Evolutionary conservation across 92 coral and sea anemone species (phyloP).

Genomic region (Isaurus tuberculatus): DNA sequence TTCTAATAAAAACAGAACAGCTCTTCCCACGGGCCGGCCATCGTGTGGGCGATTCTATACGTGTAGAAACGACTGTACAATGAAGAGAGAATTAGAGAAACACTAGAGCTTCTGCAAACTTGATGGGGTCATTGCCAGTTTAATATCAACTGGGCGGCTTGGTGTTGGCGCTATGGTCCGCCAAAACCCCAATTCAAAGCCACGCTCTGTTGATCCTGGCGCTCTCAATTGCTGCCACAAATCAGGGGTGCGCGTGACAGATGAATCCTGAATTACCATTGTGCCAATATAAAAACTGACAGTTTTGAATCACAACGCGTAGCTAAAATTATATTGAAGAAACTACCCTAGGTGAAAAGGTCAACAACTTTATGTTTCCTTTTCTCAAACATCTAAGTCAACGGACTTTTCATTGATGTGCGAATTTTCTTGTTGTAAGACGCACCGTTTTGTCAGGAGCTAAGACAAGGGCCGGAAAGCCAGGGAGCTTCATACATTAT

Average conservation of each 20-base stretch:
- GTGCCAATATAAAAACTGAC: slow-evolving; percentile 7
- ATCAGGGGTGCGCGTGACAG: slow-evolving; percentile 14
- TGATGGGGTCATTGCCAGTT: too few species aligned
- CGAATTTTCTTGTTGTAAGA: not conserved
- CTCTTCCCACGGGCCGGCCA: too few species aligned
- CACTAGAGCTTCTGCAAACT: too few species aligned
- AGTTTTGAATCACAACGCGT: not conserved
- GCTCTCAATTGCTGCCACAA: not conserved
- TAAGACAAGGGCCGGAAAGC: not conserved
- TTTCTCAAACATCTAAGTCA: not conserved
- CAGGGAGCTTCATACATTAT: not conserved
- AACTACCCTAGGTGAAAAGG: not conserved
- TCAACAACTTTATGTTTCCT: not conserved
- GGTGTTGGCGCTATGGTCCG: not conserved
- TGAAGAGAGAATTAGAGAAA: too few species aligned
- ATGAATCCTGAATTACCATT: slow-evolving; percentile 1
- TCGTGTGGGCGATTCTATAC: too few species aligned
- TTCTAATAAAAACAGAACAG: too few species aligned
- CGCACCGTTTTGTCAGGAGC: not conserved
- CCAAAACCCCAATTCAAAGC: not conserved
- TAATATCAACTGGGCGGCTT: too few species aligned
- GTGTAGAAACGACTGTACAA: too few species aligned
- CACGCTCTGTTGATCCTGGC: not conserved
- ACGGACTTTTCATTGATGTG: not conserved
- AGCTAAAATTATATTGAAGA: not conserved